Conservation (phyloP, 2,797 vertebrate species). For the Sebastes iracundus region DNA sequence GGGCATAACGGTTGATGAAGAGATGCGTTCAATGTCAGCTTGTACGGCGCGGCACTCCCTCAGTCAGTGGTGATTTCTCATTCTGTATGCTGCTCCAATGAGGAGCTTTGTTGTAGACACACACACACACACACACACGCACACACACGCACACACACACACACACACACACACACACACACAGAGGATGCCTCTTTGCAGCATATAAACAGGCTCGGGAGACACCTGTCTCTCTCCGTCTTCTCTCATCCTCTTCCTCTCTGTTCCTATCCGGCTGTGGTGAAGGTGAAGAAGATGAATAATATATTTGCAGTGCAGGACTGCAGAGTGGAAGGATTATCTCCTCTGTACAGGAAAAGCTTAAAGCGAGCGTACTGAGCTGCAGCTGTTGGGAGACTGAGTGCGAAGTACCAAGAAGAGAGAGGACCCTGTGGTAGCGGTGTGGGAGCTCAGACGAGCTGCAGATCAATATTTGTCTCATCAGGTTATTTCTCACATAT, state of each 20-base stretch:
- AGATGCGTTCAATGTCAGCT: slow-evolving; percentile 8
- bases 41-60: slow-evolving; percentile 32
- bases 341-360: slow-evolving; percentile 57
- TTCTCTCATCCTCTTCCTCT: slow-evolving; percentile 29
- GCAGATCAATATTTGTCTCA: slow-evolving; percentile 24
- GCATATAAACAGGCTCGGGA: slow-evolving; percentile 39
- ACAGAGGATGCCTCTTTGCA: slow-evolving; percentile 29
- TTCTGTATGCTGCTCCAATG: slow-evolving; percentile 41
- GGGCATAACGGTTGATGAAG: slow-evolving; percentile 30
- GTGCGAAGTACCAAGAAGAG: slow-evolving; percentile 17
- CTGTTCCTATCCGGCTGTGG: slow-evolving; percentile 44
- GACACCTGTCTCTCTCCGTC: slow-evolving; percentile 51
- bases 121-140: slow-evolving; percentile 21
- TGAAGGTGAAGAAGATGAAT: slow-evolving; percentile 71
- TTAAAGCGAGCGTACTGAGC: slow-evolving; percentile 38
- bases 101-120: slow-evolving; percentile 21
- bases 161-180: slow-evolving; percentile 6
- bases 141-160: slow-evolving; percentile 20
- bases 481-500: slow-evolving; percentile 24
- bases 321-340: slow-evolving; percentile 70
- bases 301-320: slow-evolving; percentile 70
- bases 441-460: slow-evolving; percentile 8
- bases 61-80: slow-evolving; percentile 42
- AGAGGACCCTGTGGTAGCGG: slow-evolving; percentile 23
- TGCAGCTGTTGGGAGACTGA: slow-evolving; percentile 38